Base-by-base conservation (phyloP, 1,140 invertebrate genomes). In the Mycetomoellerius zeteki region DNA sequence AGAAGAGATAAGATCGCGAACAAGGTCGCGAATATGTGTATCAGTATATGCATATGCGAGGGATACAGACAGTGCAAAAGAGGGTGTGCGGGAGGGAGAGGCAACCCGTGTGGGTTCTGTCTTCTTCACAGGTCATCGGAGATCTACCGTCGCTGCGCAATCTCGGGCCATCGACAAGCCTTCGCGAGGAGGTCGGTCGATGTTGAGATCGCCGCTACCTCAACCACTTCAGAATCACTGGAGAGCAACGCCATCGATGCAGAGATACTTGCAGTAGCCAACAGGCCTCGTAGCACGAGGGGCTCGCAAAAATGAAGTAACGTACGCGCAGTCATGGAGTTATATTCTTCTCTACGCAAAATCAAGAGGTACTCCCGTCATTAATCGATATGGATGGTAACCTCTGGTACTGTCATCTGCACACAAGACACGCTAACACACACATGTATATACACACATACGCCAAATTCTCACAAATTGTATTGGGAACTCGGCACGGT, bases 281-380 rank as follows among this genome's bases (percentile, higher is more conserved):
- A 92, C 69, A 87, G 92, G 62, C 90, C 94, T 54, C 93, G 93
- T 89, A 94, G 89, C 87, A 95, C 96, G 93, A 96, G 96, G 94
- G 96, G 97, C 86, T 97, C 97, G 92, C 97, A 97, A 96, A 97
- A 97, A 93, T 98, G 97, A 97, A 97, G 97, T 95, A 98, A 98
- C 95, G 96, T 98, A 86, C 96, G 97, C 93, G 97, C 97, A 90
- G 97, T 98, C 91, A 97, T 98, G 97, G 97, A 97, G 91, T 97
- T 98, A 96, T 98, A 98, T 96, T 97, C 97, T 95, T 97, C 97
- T 91, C 96, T 98, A 92, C 97, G 98, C 95, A 97, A 97, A 96
- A 98, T 98, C 96, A 98, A 98, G 97, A 98, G 97, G 97, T 98
- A 96, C 92, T 94, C 92, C 91, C 85, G 89, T 52, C 89, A 82